phyloP scores from a whole-genome alignment of 2,113 vertebrate species.

The Ceyx margarethae region DNA sequence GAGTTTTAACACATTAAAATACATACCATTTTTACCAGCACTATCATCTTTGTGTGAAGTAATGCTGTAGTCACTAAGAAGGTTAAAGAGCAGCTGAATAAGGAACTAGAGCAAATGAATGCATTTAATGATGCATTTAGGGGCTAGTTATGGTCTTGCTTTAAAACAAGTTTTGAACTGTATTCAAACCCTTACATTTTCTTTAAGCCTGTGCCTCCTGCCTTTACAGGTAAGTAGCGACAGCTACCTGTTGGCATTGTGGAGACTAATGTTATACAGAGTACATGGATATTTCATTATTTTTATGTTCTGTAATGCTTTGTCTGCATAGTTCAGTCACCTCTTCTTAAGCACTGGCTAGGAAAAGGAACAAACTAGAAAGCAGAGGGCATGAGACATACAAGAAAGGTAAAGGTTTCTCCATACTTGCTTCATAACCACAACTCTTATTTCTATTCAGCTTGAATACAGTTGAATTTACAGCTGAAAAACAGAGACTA shows the following conservation, averaged over 20 bases:
- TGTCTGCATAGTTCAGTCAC: not conserved
- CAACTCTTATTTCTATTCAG: not conserved
- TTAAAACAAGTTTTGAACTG: not conserved
- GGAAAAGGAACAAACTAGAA: not conserved
- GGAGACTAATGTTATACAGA: not conserved
- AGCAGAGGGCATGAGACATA: not conserved
- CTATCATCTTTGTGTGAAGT: not conserved
- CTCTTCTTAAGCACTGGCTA: not conserved
- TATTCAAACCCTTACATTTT: not conserved
- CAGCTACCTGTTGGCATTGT: fast-evolving
- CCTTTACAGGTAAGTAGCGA: not conserved
- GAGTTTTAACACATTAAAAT: not conserved
- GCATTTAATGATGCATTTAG: not conserved
- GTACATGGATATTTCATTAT: not conserved
- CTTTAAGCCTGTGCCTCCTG: not conserved
- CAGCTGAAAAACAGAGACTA: not conserved
- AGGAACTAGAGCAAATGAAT: no score
- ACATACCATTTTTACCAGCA: not conserved
- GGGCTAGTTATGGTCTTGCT: not conserved
- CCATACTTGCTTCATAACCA: fast-evolving
- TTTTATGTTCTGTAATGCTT: not conserved
- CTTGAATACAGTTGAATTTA: not conserved
- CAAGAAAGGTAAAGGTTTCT: not conserved
- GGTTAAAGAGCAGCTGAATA: not conserved
- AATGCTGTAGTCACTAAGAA: not conserved